Evolutionary conservation across 1,140 invertebrate genomes (phyloP).

Genomic region (Dendroctonus ponderosae): DNA sequence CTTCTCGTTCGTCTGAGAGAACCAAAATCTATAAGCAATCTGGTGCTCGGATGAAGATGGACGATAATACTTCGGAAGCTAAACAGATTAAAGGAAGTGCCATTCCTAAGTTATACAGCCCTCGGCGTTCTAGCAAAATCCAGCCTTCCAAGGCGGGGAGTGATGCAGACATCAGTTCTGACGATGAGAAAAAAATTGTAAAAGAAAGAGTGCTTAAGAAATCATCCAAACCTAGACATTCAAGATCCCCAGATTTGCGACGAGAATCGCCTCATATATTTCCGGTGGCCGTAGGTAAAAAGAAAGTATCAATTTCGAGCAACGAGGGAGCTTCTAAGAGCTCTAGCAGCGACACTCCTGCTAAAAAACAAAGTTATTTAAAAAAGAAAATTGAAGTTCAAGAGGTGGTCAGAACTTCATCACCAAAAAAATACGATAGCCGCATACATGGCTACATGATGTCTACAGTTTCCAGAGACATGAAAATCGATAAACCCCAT

Average conservation of each 20-base stretch:
- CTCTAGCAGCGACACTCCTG: slow-evolving; percentile 17
- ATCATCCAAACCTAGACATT: neutral
- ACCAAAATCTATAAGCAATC: slow-evolving; percentile 12
- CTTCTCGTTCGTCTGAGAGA: neutral
- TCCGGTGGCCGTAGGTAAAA: neutral
- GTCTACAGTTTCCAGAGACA: slow-evolving; percentile 53
- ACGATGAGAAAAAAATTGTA: slow-evolving; percentile 41
- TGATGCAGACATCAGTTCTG: slow-evolving; percentile 47
- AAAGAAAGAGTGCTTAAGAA: slow-evolving; percentile 12
- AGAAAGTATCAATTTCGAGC: neutral
- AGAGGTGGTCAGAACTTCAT: slow-evolving; percentile 8
- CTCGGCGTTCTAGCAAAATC: slow-evolving; percentile 5
- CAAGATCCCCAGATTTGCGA: neutral
- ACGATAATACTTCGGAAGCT: slow-evolving; percentile 44
- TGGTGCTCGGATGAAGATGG: slow-evolving; percentile 44
- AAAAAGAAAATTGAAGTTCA: slow-evolving; percentile 30
- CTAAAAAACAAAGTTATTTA: slow-evolving; percentile 33
- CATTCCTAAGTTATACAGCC: slow-evolving; percentile 2
- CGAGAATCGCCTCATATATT: neutral
- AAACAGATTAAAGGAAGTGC: slow-evolving; percentile 45
- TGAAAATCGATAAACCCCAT: slow-evolving; percentile 48
- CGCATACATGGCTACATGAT: slow-evolving; percentile 52
- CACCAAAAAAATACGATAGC: slow-evolving; percentile 37
- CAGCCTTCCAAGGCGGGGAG: slow-evolving; percentile 33
- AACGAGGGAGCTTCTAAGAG: slow-evolving; percentile 4